Evolutionary conservation across 2,797 vertebrate species (phyloP), one percentile per base, ranked within the genome.

Genomic region (Odontamblyopus rebecca): DNA sequence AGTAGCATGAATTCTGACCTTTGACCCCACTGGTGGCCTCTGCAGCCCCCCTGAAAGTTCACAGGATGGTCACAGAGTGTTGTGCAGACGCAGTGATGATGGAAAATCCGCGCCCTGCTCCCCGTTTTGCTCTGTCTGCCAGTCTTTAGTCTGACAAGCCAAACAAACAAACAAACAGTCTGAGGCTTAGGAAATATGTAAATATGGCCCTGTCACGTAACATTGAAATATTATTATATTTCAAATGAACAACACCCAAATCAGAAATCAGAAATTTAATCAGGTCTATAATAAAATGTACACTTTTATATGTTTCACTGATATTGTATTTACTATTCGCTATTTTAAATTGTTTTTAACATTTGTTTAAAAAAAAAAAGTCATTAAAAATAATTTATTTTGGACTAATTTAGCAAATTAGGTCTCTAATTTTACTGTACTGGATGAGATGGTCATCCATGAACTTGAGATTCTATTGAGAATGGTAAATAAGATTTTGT

Each of bases 1-100:
- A 94, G 89, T 93, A 93, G 95, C 94, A 94, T 94, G 94, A 94
- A 94, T 80, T 88, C 89, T 95, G 96, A 96, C 95, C 96, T 97
- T 89, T 95, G 95, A 85, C 95, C 95, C 91, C 90, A 90, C 78
- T 69, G 76, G 89, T 94, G 96, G 94, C 96, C 95, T 93, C 93
- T 95, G 89, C 79, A 85, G 93, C 94, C 94, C 93, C 93, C 86
- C 84, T 73, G 82, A 94, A 96, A 92, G 97, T 98, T 99, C 97
- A 97, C 59, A 76, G 86, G 92, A 93, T 94, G 97, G 98, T 98
- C 97, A 96, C n/a, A 64, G 91, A 93, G 93, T 93, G 93, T 93
- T 88, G 78, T 86, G 87, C 80, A 89, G 88, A 92, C 91, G 81
- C 83, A 81, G 88, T 92, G 83, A 89, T 85, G 92, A 93, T 92